These are phyloP conservation scores for Planiliza haematocheilus DNA, from an alignment of 2,113 vertebrate species.

Conservation along the genomic window DNA sequence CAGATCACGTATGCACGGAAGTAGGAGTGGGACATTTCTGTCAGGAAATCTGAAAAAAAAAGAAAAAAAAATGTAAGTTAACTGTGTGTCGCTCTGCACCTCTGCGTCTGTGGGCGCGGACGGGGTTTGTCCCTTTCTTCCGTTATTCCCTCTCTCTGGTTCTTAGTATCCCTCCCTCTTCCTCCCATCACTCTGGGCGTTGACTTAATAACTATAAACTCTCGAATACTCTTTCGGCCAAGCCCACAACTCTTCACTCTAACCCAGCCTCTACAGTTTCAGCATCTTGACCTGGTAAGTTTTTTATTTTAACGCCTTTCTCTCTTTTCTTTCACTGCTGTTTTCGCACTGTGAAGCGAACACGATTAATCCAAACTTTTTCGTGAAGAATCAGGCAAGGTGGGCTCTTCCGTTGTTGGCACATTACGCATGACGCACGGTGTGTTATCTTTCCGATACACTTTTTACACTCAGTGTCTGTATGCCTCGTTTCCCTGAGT, in stretches of 20 bases:
- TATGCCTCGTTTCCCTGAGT: not conserved
- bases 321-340: not conserved
- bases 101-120: no score
- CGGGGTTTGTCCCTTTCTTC: not conserved
- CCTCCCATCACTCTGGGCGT: conserved; percentile 62
- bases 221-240: conserved; percentile 27
- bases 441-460: not conserved
- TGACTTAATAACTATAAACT: conserved; percentile 48
- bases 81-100: no score
- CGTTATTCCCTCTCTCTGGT: not conserved
- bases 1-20: no score
- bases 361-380: no score
- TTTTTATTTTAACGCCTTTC: not conserved
- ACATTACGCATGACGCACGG: not conserved
- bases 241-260: not conserved
- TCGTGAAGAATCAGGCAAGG: no score
- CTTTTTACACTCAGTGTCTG: not conserved
- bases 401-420: conserved; percentile 2
- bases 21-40: no score
- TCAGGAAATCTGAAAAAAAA: no score
- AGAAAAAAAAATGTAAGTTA: no score
- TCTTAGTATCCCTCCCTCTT: conserved; percentile 21
- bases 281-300: conserved; percentile 42
- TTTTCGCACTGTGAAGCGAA: no score
- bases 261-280: not conserved